Evolutionary conservation across 2,888 invertebrate species (phyloP).

Genomic region (Eupeodes luniger): DNA sequence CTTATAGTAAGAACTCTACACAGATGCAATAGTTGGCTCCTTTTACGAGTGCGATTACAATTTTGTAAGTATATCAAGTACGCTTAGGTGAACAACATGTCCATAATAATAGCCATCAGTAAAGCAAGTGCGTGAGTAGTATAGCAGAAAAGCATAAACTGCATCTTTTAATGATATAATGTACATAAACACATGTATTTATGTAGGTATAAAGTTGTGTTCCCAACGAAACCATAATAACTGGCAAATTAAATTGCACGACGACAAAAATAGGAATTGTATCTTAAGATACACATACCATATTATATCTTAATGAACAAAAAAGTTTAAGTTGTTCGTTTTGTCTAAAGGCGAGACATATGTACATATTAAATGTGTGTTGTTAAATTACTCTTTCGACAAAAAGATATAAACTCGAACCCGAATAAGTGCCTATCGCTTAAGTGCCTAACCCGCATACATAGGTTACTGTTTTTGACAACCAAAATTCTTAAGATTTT

Average conservation of each 20-base stretch:
- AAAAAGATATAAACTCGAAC: no score
- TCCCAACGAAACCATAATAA: background rate
- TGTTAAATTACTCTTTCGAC: background rate
- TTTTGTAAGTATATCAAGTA: constrained; percentile 46
- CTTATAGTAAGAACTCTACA: constrained; percentile 53
- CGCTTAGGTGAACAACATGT: constrained; percentile 60
- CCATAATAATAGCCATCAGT: constrained; percentile 35
- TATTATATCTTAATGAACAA: background rate
- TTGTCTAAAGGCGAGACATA: background rate
- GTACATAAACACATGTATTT: background rate
- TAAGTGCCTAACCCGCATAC: no score
- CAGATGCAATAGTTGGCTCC: constrained; percentile 52
- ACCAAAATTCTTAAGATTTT: no score
- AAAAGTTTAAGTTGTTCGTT: background rate
- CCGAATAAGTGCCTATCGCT: no score
- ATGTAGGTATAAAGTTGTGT: background rate
- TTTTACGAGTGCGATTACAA: constrained; percentile 66
- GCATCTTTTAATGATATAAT: constrained; percentile 7
- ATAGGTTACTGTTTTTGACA: no score
- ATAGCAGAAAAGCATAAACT: constrained; percentile 50
- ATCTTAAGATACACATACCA: background rate
- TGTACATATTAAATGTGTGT: background rate
- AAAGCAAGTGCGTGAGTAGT: constrained; percentile 38
- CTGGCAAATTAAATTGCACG: background rate
- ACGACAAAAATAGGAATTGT: constrained; percentile 5